Conservation (phyloP, 2,113 vertebrate genomes). For the Lontra canadensis region DNA sequence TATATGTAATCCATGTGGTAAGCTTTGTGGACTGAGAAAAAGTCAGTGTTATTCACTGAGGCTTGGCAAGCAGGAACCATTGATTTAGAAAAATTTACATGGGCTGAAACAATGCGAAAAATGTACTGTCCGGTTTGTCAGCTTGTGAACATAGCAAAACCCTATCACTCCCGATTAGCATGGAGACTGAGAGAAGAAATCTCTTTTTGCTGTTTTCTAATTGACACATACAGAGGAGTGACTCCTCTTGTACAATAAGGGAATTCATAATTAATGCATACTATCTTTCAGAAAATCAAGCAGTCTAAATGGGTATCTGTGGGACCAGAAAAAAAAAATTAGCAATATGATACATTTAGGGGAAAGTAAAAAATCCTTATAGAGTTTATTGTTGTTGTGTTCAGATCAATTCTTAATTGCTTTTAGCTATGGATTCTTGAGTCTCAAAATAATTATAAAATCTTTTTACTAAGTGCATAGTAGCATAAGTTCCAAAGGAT, state of each 20-base stretch:
- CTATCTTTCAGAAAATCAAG: slow-evolving; percentile 2
- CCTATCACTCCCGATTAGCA: slow-evolving; percentile 60
- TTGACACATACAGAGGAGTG: background rate
- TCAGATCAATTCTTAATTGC: background rate
- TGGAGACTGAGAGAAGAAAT: slow-evolving; percentile 10
- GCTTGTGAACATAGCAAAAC: slow-evolving; percentile 63
- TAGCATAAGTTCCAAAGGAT: background rate
- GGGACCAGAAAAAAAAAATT: background rate
- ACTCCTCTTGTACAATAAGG: background rate
- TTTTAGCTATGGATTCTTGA: background rate
- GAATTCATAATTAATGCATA: background rate
- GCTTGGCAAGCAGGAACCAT: slow-evolving; percentile 77
- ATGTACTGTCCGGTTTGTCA: slow-evolving; percentile 74
- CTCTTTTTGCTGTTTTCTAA: slow-evolving; percentile 22
- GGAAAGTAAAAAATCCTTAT: background rate
- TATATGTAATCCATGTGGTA: slow-evolving; percentile 73
- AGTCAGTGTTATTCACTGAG: slow-evolving; percentile 71
- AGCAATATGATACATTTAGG: background rate
- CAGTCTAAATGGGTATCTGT: background rate
- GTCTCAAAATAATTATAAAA: background rate
- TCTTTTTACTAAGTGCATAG: background rate
- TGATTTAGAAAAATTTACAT: slow-evolving; percentile 79
- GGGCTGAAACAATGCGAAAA: slow-evolving; percentile 80
- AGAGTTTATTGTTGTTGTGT: background rate
- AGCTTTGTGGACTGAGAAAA: slow-evolving; percentile 69